phyloP scores from a whole-genome alignment of 2,797 vertebrate species.

The Cossypha caffra region DNA sequence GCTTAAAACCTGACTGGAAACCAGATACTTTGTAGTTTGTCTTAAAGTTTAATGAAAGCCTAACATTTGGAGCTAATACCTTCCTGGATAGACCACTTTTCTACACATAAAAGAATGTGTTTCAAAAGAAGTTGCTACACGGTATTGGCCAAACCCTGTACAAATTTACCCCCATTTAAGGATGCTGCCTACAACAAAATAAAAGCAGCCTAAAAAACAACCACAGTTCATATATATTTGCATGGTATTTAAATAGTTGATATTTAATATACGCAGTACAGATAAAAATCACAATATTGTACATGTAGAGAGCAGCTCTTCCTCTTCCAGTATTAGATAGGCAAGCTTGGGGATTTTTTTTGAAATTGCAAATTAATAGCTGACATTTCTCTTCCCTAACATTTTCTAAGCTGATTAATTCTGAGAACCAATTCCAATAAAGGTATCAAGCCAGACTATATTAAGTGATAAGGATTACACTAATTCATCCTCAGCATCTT shows the following conservation, averaged over 20 bases:
- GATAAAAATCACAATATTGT: not conserved
- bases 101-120: not conserved
- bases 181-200: not conserved
- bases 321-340: not conserved
- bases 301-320: not conserved
- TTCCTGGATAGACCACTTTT: not conserved
- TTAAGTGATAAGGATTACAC: constrained; percentile 56
- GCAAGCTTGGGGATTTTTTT: not conserved
- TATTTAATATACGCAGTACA: not conserved
- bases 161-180: not conserved
- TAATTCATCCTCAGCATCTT: constrained; percentile 60
- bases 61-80: not conserved
- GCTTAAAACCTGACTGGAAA: constrained; percentile 10
- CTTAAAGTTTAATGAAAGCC: not conserved
- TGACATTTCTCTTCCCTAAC: constrained; percentile 28
- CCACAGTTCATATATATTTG: not conserved
- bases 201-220: not conserved
- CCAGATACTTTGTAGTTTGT: not conserved
- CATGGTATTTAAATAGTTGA: not conserved
- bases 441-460: constrained; percentile 25
- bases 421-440: constrained; percentile 49
- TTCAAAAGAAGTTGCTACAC: not conserved
- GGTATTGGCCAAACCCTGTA: not conserved
- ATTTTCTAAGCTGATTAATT: constrained; percentile 68
- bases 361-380: not conserved